Evolutionary conservation across 2,888 invertebrate species (phyloP).

Genomic region (Volucella inanis): DNA sequence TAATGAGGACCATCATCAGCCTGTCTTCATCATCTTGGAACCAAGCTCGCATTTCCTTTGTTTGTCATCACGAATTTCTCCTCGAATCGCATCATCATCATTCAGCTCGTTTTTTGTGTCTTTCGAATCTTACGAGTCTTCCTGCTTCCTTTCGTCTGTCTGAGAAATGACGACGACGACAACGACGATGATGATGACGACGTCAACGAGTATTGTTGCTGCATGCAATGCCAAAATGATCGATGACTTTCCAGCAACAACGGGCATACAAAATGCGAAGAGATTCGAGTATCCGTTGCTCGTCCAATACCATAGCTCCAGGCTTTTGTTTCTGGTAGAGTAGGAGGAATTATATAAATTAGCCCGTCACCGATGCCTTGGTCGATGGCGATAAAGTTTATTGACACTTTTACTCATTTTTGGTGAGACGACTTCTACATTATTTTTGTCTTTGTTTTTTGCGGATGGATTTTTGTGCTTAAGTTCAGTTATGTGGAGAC

Average conservation of each 20-base stretch:
- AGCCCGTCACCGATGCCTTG: conserved; percentile 59
- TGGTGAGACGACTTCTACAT: conserved; percentile 22
- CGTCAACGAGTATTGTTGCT: background rate
- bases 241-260: conserved; percentile 47
- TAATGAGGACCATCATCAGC: too few species aligned
- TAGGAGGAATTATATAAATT: conserved; percentile 58
- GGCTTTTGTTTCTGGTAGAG: conserved; percentile 41
- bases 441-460: too few species aligned
- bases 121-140: conserved; percentile 48
- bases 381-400: conserved; percentile 63
- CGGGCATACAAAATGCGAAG: background rate
- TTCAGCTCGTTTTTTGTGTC: conserved; percentile 26
- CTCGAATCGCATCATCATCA: conserved; percentile 61
- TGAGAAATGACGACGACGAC: too few species aligned
- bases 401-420: conserved; percentile 60
- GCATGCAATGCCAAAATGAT: conserved; percentile 57
- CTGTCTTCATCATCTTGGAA: background rate
- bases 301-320: too few species aligned
- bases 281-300: background rate
- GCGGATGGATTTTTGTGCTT: background rate
- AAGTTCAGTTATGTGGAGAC: background rate
- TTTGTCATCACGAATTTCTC: conserved; percentile 65
- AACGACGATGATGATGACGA: too few species aligned
- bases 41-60: conserved; percentile 37
- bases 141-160: conserved; percentile 21